Percentiles rank a stretch among this genome's conserved stretches.
Conservation (phyloP, 2,888 invertebrate genomes). For the Chaetogeoica ovagalla region DNA sequence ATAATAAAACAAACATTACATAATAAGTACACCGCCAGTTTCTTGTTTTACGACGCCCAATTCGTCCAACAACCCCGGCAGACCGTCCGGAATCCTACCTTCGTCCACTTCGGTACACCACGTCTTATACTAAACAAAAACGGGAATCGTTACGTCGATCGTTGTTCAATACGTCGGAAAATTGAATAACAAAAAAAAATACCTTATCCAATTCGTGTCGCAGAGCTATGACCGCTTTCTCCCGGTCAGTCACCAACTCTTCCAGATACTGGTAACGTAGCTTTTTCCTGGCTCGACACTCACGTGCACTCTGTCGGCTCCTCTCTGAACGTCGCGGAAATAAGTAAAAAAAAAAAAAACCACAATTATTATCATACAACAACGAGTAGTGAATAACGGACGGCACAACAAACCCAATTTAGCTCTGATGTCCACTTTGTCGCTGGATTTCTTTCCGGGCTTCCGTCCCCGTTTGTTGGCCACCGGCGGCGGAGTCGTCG, state of each 20-base stretch:
- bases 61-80: conserved; percentile 76
- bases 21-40: conserved; percentile 13
- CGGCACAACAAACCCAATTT: conserved; percentile 73
- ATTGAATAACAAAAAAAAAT: background rate
- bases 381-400: too few species aligned
- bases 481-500: conserved; percentile 60
- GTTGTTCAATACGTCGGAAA: too few species aligned
- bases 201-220: conserved; percentile 90
- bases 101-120: conserved; percentile 82
- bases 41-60: conserved; percentile 74
- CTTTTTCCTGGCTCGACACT: conserved; percentile 95
- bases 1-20: conserved; percentile 2
- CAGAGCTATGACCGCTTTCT: conserved; percentile 85
- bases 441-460: conserved; percentile 80
- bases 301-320: conserved; percentile 94
- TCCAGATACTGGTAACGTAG: conserved; percentile 95
- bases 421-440: conserved; percentile 91
- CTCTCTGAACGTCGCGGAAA: conserved; percentile 68
- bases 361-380: too few species aligned
- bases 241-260: conserved; percentile 89
- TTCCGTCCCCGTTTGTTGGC: conserved; percentile 76
- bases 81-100: conserved; percentile 77
- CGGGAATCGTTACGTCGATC: too few species aligned
- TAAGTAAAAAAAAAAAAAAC: too few species aligned
- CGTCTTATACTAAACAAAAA: conserved; percentile 70